phyloP scores from a whole-genome alignment of 2,113 vertebrate genomes.

The Anarhynchus alexandrinus region DNA sequence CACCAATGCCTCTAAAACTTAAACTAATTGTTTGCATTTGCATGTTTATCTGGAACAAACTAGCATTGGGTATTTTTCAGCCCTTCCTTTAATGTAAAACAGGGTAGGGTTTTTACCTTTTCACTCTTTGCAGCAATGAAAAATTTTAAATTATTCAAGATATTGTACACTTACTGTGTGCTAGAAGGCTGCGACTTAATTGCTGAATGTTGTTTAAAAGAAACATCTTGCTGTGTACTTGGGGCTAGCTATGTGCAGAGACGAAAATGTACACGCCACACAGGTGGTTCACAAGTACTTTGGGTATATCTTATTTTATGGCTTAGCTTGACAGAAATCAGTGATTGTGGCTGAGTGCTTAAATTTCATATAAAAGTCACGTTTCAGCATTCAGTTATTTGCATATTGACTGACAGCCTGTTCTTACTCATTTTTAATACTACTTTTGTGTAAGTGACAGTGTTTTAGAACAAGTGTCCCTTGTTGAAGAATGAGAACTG shows the following conservation, averaged over 20 bases:
- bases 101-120: conserved; percentile 8
- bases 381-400: neutral
- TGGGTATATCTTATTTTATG: neutral
- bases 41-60: neutral
- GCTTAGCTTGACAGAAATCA: neutral
- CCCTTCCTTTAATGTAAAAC: neutral
- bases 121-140: conserved; percentile 34
- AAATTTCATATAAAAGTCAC: neutral
- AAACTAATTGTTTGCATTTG: neutral
- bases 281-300: neutral
- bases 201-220: conserved; percentile 43
- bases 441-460: conserved; percentile 8
- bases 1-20: neutral
- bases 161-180: conserved; percentile 45
- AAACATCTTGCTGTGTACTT: neutral
- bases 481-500: neutral
- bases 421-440: conserved; percentile 17
- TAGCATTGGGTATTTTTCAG: neutral
- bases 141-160: conserved; percentile 62
- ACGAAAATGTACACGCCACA: neutral
- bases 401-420: conserved; percentile 46
- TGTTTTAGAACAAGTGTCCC: conserved; percentile 50
- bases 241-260: neutral
- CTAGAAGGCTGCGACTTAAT: conserved; percentile 41
- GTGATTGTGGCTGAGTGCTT: neutral